Evolutionary conservation across 1,140 invertebrate species (phyloP), one percentile per base, ranked within the genome.

Genomic region (Condylostylus longicornis): DNA sequence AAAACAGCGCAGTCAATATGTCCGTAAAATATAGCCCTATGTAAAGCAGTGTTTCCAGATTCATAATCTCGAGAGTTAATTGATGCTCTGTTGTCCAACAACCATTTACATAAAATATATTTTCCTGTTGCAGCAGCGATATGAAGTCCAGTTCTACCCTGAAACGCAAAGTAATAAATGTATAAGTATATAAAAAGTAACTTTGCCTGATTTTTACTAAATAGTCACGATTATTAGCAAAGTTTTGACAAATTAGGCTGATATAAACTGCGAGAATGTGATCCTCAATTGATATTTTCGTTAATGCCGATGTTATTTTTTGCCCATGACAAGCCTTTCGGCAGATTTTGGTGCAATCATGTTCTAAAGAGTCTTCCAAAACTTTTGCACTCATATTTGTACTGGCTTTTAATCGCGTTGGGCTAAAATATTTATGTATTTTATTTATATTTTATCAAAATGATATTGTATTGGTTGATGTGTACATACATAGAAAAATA

Each of bases 41-140:
- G 77, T 20, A 78, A 48, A 3, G 75, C 57, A 22, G 74, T 75
- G 58, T 72, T 75, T 4, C 70, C 70, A 31, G 71, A 75, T 54
- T 77, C 74, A 6, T 37, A 33, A 54, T 79, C 75, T 47, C 65
- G 68, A 1, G 45, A 45, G 51, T 71, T 68, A 6, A 72, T 45
- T 48, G 69, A 62, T 5, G 60, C 54, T 35, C 68, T n/a, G n/a
- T 58, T 67, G 18, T 66, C 63, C 3, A 80, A 29, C 5, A 82
- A 53, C 77, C 77, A 81, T 43, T 72, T 65, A 5, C 74, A 59
- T 22, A 79, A 57, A 35, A 69, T 59, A 32, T 57, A 54, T 37
- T 70, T 65, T 2, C 73, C 77, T 54, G 70, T 71, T 2, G 74
- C 70, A n/a, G 75, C 71, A 19, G 77, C 71, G 43, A 79, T 52